Percentiles rank a stretch among this genome's conserved stretches.
These are phyloP conservation scores for Tyto alba DNA, from an alignment of 2,113 vertebrate genomes.

Conservation along the genomic window DNA sequence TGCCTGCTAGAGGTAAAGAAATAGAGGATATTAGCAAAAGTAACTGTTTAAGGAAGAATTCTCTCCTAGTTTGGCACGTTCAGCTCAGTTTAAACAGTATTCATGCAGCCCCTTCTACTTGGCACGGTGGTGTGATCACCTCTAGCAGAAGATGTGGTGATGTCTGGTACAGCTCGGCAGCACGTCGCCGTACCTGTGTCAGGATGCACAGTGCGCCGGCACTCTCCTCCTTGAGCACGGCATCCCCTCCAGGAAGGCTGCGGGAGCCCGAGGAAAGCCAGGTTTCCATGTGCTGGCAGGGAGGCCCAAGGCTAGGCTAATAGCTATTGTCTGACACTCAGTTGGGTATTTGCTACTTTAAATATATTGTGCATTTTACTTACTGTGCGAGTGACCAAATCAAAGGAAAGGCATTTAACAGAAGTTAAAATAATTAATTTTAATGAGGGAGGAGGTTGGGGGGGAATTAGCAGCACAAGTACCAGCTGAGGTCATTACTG, in stretches of 20 bases:
- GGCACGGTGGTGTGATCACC: neutral
- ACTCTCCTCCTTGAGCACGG: neutral
- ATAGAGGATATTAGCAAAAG: neutral
- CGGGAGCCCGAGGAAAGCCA: neutral
- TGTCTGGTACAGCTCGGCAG: neutral
- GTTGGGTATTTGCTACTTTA: neutral
- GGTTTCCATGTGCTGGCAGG: neutral
- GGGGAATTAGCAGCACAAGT: neutral
- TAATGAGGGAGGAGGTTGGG: neutral
- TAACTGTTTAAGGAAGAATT: neutral
- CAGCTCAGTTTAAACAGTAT: neutral
- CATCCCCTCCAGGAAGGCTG: neutral
- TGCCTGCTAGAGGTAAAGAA: neutral
- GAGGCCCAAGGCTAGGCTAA: neutral
- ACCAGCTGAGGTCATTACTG: neutral
- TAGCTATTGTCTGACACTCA: neutral
- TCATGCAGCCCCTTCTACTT: neutral
- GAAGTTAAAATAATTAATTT: neutral
- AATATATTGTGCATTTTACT: neutral
- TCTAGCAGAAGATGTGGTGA: neutral
- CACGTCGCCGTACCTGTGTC: accelerated
- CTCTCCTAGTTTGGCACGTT: neutral
- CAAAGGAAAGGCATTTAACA: neutral
- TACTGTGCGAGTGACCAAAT: neutral
- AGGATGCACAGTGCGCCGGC: neutral